Evolutionary conservation across 2,113 vertebrate genomes (phyloP).

Genomic region (Malurus melanocephalus): DNA sequence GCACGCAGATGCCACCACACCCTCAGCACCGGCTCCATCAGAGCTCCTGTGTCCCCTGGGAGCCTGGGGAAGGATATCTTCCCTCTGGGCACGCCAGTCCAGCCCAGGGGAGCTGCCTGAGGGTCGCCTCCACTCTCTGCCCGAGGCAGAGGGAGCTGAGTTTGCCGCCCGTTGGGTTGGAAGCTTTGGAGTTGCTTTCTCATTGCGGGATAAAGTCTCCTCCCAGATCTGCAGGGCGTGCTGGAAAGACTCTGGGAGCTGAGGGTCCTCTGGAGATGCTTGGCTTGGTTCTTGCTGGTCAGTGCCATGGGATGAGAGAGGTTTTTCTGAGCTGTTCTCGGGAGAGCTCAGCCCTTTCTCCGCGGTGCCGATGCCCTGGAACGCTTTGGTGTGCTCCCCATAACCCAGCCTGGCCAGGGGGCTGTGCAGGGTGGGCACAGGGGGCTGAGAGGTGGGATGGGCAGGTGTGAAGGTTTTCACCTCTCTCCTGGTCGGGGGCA

Average conservation of each 20-base stretch:
- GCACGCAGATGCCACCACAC: fast-evolving
- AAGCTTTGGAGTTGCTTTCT: not conserved
- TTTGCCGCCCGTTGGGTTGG: not conserved
- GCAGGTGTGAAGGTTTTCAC: not conserved
- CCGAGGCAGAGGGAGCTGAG: not conserved
- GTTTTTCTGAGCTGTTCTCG: not conserved
- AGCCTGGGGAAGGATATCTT: not conserved
- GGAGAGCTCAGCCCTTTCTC: not conserved
- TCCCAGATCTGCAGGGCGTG: constrained; percentile 61
- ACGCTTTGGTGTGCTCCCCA: fast-evolving
- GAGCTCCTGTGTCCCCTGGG: not conserved
- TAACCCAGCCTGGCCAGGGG: not conserved
- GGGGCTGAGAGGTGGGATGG: not conserved
- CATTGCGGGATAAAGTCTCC: constrained; percentile 14
- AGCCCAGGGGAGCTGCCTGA: not conserved
- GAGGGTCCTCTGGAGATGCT: not conserved
- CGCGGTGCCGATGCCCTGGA: fast-evolving
- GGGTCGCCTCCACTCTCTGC: not conserved
- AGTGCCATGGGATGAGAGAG: not conserved
- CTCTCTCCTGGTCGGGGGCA: not conserved
- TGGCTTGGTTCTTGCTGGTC: not conserved
- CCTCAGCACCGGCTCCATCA: not conserved
- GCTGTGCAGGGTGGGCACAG: not conserved
- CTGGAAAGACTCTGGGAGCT: not conserved
- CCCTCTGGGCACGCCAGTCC: not conserved